phyloP scores from a whole-genome alignment of 2,888 invertebrate species.

The Phyto melanocephala region DNA sequence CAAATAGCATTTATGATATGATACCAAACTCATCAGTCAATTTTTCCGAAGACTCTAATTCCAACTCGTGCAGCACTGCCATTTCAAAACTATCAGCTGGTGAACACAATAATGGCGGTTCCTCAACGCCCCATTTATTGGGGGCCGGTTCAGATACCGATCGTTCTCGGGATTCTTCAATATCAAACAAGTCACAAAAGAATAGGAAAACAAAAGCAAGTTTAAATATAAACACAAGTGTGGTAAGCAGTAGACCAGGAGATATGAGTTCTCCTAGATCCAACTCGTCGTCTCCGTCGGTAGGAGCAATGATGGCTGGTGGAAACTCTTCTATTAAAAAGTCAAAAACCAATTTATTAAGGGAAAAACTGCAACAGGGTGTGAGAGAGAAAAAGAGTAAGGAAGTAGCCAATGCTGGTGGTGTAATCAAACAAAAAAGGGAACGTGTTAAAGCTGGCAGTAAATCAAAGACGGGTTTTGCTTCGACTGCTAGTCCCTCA shows the following conservation, averaged over 20 bases:
- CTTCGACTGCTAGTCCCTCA: constrained; percentile 4
- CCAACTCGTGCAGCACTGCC: constrained; percentile 80
- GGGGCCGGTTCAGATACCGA: constrained; percentile 80
- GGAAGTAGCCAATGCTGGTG: constrained; percentile 54
- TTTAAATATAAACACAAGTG: constrained; percentile 38
- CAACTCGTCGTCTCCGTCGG: constrained; percentile 67
- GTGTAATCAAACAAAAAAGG: constrained; percentile 70
- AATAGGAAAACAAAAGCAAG: constrained; percentile 65
- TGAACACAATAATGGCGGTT: constrained; percentile 73
- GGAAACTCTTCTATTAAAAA: constrained; percentile 69
- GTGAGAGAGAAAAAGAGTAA: constrained; percentile 73
- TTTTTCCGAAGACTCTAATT: constrained; percentile 77
- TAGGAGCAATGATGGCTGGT: constrained; percentile 54
- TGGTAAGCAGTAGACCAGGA: constrained; percentile 65
- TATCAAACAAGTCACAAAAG: constrained; percentile 78
- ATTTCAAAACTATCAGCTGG: constrained; percentile 80
- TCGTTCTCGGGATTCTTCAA: constrained; percentile 79
- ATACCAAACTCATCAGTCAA: constrained; percentile 68
- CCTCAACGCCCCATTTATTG: constrained; percentile 79
- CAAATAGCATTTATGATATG: constrained; percentile 68
- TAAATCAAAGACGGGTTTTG: constrained; percentile 67
- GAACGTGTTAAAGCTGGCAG: constrained; percentile 73
- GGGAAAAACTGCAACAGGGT: constrained; percentile 76
- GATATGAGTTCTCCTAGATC: constrained; percentile 61
- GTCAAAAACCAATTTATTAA: constrained; percentile 73